Evolutionary conservation across 2,797 vertebrate genomes (phyloP).

Genomic region (Microctenopoma steveboyesi): DNA sequence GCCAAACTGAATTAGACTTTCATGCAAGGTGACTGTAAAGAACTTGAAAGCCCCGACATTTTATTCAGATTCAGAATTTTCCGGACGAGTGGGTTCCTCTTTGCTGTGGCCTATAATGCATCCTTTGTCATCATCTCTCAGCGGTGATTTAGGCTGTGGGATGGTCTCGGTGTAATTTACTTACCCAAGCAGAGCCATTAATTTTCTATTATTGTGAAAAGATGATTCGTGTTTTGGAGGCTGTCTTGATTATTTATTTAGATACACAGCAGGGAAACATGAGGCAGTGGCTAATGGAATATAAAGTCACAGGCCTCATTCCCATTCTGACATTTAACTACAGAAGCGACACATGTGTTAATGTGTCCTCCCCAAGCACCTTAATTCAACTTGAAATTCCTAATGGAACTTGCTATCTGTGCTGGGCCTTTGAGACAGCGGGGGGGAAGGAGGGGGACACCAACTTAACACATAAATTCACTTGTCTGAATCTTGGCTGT

Average conservation of each 20-base stretch:
- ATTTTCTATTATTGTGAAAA: constrained; percentile 88
- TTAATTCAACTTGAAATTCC: constrained; percentile 83
- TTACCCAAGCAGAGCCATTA: constrained; percentile 81
- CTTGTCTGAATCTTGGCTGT: constrained; percentile 79
- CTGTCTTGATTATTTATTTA: constrained; percentile 88
- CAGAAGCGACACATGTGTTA: constrained; percentile 81
- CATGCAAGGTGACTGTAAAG: constrained; percentile 83
- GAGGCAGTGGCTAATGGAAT: constrained; percentile 83
- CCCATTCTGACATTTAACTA: constrained; percentile 86
- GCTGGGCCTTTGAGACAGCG: constrained; percentile 68
- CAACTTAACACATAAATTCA: constrained; percentile 83
- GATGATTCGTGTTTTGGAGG: constrained; percentile 85
- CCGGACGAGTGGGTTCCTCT: constrained; percentile 77
- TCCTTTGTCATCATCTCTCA: constrained; percentile 76
- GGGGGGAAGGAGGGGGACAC: constrained; percentile 50
- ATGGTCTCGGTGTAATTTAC: constrained; percentile 83
- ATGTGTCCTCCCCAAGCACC: constrained; percentile 82
- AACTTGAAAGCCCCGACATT: constrained; percentile 77
- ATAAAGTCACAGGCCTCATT: constrained; percentile 85
- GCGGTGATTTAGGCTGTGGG: constrained; percentile 62
- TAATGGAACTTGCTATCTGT: constrained; percentile 82
- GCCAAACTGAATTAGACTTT: constrained; percentile 84
- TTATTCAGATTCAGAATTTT: constrained; percentile 84
- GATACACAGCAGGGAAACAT: constrained; percentile 83
- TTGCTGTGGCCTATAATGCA: constrained; percentile 74